Base-by-base conservation (phyloP, 2,888 invertebrate species). In the Hypena proboscidalis region DNA sequence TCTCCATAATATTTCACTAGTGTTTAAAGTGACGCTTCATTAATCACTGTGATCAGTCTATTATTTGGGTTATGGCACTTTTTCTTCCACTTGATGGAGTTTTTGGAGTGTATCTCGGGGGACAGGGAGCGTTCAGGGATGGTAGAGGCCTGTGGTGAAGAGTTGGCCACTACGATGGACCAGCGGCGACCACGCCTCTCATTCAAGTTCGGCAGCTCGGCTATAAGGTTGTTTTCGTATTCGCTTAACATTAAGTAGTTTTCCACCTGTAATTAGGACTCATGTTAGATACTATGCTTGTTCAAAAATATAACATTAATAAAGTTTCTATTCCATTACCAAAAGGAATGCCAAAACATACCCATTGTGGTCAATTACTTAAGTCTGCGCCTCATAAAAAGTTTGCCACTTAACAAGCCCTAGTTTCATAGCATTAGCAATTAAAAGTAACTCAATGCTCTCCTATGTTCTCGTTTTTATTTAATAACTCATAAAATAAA, bases 191-290 rank as follows among this genome's bases (percentile, higher is more conserved):
- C 94, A 51, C 94, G 94, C 26, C 95, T 92, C 75, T 95, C 95
- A 82, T 94, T 92, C 67, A 95, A 89, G 65, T 94, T 94, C 10
- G 95, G 95, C 86, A 95, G 92, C 78, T 95, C 95, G 1, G 95
- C 95, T 70, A 95, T 95, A 45, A 96, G 85, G 80, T 96, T 96
- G 86, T 96, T 96, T 79, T 96, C 96, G 80, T 95, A 96, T 81
- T 96, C 96, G 69, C 95, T 95, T 55, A 96, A 92, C 95, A 96
- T 96, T 67, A 96, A 88, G 79, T 95, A 96, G 86, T 96, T 96
- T 81, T 96, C 96, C 56, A 96, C 94, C 92, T 93, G 85, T n/a
- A 76, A 77, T 49, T 61, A 66, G 51, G 3, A 38, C 33, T 2
- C 11, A n/a, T n/a, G n/a, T 26, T 3, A 26, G 4, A 3, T 26